Conservation (phyloP, 2,888 invertebrate genomes). For the Hirtodrosophila trivittata region DNA sequence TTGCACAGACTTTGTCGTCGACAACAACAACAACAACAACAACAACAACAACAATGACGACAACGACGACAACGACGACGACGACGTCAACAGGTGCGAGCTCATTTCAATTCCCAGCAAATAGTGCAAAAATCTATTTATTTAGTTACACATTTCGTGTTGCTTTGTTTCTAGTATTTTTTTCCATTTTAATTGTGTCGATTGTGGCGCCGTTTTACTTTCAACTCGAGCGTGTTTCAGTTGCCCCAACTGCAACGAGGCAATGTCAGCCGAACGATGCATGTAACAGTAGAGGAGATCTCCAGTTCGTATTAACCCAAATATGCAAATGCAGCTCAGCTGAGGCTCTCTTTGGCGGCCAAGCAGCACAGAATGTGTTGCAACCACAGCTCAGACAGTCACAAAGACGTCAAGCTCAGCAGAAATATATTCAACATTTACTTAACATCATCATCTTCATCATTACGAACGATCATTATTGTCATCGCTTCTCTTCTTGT, state of each 20-base stretch:
- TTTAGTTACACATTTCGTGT: conserved; percentile 62
- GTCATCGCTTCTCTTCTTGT: conserved; percentile 10
- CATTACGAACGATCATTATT: too few species aligned
- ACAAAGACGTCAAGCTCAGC: conserved; percentile 65
- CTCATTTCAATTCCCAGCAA: conserved; percentile 52
- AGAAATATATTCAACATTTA: conserved; percentile 45
- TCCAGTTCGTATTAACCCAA: conserved; percentile 28
- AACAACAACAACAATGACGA: too few species aligned
- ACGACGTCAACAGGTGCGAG: conserved; percentile 68
- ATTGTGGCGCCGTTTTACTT: conserved; percentile 32
- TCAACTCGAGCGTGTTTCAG: too few species aligned
- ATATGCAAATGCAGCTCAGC: conserved; percentile 46
- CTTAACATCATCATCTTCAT: conserved; percentile 1
- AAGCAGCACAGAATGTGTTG: conserved; percentile 48
- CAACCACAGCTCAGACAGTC: conserved; percentile 43
- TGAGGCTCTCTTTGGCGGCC: conserved; percentile 26
- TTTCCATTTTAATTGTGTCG: conserved; percentile 31
- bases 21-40: background rate
- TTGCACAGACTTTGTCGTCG: conserved; percentile 41
- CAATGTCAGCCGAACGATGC: conserved; percentile 20
- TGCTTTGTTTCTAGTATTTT: too few species aligned
- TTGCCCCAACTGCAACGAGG: conserved; percentile 39
- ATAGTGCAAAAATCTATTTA: conserved; percentile 59
- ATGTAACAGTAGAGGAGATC: conserved; percentile 15
- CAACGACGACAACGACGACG: conserved; percentile 45